Percentiles rank a stretch among this genome's conserved stretches.
These are phyloP conservation scores for Spinus pinus DNA, from an alignment of 2,797 vertebrate species.

Conservation along the genomic window DNA sequence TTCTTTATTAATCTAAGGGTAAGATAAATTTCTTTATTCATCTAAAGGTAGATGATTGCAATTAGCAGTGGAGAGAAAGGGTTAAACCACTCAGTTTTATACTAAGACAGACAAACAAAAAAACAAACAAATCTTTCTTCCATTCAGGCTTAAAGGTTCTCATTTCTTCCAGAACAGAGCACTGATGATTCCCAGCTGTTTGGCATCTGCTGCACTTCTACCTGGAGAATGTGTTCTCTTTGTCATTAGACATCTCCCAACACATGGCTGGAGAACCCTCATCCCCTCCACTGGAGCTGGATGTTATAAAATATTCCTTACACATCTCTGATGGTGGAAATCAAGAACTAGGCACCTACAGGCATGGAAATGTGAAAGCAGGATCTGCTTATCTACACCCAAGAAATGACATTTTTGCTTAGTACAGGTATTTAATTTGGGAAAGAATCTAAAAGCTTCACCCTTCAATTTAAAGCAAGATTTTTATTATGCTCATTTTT, in stretches of 20 bases:
- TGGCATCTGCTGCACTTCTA: constrained; percentile 24
- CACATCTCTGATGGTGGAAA: background rate
- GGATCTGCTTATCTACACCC: background rate
- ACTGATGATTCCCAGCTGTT: constrained; percentile 56
- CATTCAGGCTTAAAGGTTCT: background rate
- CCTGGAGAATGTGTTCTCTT: background rate
- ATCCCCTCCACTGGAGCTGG: background rate
- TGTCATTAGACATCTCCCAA: background rate
- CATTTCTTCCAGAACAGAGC: background rate
- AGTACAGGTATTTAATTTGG: background rate
- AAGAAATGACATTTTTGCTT: background rate
- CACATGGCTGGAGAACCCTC: background rate
- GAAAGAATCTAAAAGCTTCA: background rate
- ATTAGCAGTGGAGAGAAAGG: background rate
- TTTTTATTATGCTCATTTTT: background rate
- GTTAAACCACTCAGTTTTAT: background rate
- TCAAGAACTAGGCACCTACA: background rate
- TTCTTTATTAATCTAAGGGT: background rate
- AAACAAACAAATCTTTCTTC: background rate
- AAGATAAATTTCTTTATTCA: background rate
- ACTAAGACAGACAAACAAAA: background rate
- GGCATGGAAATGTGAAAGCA: background rate
- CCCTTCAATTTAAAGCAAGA: background rate
- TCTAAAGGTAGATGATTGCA: background rate
- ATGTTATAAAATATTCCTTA: background rate